Evolutionary conservation across 2,113 vertebrate genomes (phyloP).

Genomic region (Numenius arquata): DNA sequence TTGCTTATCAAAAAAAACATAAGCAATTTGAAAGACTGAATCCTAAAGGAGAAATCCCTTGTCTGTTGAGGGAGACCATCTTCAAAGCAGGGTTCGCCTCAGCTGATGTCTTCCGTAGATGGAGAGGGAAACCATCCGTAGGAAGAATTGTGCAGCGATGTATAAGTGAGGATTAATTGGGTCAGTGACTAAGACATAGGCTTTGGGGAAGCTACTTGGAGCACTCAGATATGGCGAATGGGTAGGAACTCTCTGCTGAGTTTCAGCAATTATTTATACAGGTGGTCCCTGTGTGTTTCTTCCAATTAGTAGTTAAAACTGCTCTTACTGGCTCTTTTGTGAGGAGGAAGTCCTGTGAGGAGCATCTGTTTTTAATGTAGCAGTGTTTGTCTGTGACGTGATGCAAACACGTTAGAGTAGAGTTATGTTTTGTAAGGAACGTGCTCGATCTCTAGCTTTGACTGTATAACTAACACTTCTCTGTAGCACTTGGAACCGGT

Average conservation of each 20-base stretch:
- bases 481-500: background rate
- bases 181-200: background rate
- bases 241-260: background rate
- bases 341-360: background rate
- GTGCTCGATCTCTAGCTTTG: background rate
- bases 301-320: background rate
- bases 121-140: background rate
- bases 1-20: background rate
- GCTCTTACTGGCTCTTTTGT: background rate
- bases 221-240: background rate
- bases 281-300: background rate
- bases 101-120: background rate
- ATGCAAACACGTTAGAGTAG: background rate
- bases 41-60: background rate
- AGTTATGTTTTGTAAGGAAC: background rate
- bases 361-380: background rate
- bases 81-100: background rate
- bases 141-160: rapidly evolving
- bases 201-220: background rate
- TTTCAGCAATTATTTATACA: background rate
- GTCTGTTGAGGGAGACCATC: background rate
- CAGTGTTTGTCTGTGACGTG: background rate
- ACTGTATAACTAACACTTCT: background rate
- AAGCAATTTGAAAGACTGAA: background rate
- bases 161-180: background rate